These are phyloP conservation scores for Philhelius pedissequus DNA, from an alignment of 2,888 invertebrate genomes.

Conservation along the genomic window DNA sequence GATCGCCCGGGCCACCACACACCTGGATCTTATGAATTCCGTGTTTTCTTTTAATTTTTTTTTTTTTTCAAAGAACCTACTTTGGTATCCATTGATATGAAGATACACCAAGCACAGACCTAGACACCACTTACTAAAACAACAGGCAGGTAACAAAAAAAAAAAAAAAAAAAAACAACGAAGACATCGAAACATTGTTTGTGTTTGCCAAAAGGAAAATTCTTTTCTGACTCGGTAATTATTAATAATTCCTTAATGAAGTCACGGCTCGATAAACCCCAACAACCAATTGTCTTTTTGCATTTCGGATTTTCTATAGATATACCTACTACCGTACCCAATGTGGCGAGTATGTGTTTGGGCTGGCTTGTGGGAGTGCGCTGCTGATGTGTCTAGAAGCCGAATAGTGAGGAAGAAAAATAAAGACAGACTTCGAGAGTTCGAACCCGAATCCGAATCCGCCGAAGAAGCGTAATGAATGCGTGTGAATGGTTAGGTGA, in stretches of 20 bases:
- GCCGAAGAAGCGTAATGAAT: constrained; percentile 57
- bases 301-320: constrained; percentile 63
- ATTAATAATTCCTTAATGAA: constrained; percentile 71
- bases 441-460: not conserved
- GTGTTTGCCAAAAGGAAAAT: constrained; percentile 37
- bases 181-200: constrained; percentile 33
- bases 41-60: not conserved
- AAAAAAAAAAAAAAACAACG: not conserved
- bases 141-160: constrained; percentile 8
- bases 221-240: constrained; percentile 67
- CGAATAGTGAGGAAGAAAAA: not conserved
- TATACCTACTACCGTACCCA: not conserved
- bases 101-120: constrained; percentile 17
- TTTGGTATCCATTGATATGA: constrained; percentile 30
- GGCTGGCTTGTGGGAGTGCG: constrained; percentile 21
- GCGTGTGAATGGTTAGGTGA: constrained; percentile 66
- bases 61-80: not conserved
- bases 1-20: not conserved
- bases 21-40: not conserved
- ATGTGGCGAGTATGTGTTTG: not conserved
- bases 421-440: constrained; percentile 26
- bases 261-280: constrained; percentile 70
- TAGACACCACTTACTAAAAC: not conserved
- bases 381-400: not conserved
- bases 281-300: constrained; percentile 70